phyloP scores from a whole-genome alignment of 2,797 vertebrate species.

The Onychomys arenicola region DNA sequence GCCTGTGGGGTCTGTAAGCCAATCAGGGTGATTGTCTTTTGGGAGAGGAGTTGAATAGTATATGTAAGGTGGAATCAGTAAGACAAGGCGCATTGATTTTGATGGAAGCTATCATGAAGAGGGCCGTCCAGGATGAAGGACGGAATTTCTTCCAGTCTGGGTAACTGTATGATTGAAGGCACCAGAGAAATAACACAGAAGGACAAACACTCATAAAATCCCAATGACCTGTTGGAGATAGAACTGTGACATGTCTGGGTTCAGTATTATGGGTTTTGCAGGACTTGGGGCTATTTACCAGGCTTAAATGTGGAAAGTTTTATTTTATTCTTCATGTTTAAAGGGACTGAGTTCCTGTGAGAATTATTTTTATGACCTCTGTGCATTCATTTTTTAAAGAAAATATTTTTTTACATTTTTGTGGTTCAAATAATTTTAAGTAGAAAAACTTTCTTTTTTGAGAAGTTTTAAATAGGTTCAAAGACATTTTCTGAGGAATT shows the following conservation, averaged over 20 bases:
- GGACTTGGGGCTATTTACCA: constrained; percentile 10
- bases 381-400: background rate
- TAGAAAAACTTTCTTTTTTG: constrained; percentile 70
- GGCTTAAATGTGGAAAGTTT: constrained; percentile 51
- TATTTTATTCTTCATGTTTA: constrained; percentile 58
- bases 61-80: background rate
- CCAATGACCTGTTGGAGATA: constrained; percentile 37
- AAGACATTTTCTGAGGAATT: constrained; percentile 20
- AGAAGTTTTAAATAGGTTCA: constrained; percentile 51
- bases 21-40: background rate
- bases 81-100: background rate
- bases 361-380: constrained; percentile 71
- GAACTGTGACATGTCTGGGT: constrained; percentile 23
- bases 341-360: constrained; percentile 8
- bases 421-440: constrained; percentile 67
- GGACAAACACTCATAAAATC: constrained; percentile 49
- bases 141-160: background rate
- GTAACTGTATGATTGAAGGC: background rate
- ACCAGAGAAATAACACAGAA: constrained; percentile 42
- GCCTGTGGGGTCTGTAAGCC: background rate
- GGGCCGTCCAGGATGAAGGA: background rate
- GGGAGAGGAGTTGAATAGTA: background rate
- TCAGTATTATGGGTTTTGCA: constrained; percentile 48
- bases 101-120: background rate
- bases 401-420: constrained; percentile 42